phyloP scores from a whole-genome alignment of 2,113 vertebrate genomes.

The Pteropus alecto region DNA sequence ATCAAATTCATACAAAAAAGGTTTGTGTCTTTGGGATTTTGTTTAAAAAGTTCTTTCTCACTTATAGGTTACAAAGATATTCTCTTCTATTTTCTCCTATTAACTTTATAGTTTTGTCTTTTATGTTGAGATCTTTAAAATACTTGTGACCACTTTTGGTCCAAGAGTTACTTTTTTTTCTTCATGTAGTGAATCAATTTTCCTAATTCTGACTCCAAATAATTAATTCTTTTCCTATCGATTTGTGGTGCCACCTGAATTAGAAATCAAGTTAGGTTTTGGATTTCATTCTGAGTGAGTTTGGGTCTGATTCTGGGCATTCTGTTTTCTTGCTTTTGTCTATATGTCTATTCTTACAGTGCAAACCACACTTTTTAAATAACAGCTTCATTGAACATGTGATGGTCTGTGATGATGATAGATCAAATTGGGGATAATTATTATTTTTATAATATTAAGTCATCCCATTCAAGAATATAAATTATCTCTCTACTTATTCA shows the following conservation, averaged over 20 bases:
- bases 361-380: not conserved
- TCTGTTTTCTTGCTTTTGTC: not conserved
- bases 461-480: not conserved
- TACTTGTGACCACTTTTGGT: not conserved
- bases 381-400: not conserved
- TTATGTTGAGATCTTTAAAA: not conserved
- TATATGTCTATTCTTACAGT: not conserved
- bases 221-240: not conserved
- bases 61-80: not conserved
- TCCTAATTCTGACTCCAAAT: not conserved
- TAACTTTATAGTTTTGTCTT: not conserved
- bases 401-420: not conserved
- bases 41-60: not conserved
- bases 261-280: not conserved
- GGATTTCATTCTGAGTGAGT: not conserved
- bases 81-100: not conserved
- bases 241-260: not conserved
- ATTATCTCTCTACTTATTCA: not conserved
- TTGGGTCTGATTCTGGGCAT: not conserved
- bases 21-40: not conserved
- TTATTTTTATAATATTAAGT: conserved; percentile 13
- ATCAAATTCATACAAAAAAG: not conserved
- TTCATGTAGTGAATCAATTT: not conserved
- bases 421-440: not conserved
- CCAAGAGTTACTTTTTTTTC: not conserved